Evolutionary conservation across 2,888 invertebrate species (phyloP), one percentile per base, ranked within the genome.

Genomic region (Pasiphila rectangulata): DNA sequence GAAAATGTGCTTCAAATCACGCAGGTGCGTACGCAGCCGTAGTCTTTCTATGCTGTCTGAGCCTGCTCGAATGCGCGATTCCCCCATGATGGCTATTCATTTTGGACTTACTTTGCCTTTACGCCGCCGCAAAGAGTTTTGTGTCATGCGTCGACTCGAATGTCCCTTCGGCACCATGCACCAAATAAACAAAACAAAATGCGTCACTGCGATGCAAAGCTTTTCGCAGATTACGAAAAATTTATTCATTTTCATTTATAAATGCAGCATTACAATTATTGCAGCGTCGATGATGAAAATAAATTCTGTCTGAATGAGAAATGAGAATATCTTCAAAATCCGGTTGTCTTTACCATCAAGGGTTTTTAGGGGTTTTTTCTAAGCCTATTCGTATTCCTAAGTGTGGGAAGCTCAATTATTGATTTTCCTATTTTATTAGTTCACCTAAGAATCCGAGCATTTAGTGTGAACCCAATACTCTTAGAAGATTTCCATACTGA

Each of bases 11-110:
- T 77, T 82, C 86, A 84, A 87, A 88, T 86, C 94, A 95, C 95
- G 94, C 95, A 96, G 95, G 96, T 96, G 95, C 96, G 95, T 95
- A 96, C 96, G 96, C 96, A 96, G 96, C 92, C 95, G 95, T 95
- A 94, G 92, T 93, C 93, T 91, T 90, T 91, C 92, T 91, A 91
- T 92, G 91, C 93, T 92, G 92, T 94, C 94, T 95, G 95, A 92
- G 95, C 94, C 93, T 95, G 95, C 95, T 94, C 95, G 91, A 92
- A 91, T 90, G 90, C 90, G 90, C 90, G 86, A 76, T 76, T 72
- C 75, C 82, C 85, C 79, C 87, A 86, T 88, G 83, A 80, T 85
- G 85, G 85, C 86, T 86, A 87, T 86, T 88, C 87, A 83, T 86
- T 50, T 88, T 89, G 80, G 84, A 79, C 78, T 82, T 84, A 82